phyloP scores from a whole-genome alignment of 2,888 invertebrate genomes.

The Agrypnus murinus region DNA sequence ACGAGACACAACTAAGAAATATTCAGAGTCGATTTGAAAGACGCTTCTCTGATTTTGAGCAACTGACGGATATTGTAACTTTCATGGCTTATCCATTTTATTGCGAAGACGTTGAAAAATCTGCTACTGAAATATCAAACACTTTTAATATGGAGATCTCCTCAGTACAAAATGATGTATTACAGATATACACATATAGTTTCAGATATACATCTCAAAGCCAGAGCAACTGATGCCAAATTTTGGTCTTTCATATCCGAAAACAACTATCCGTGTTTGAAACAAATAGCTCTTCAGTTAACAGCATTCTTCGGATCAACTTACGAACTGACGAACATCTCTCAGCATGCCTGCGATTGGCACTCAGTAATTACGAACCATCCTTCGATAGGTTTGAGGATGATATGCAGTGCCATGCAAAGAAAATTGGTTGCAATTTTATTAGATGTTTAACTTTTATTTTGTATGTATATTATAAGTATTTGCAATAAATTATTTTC shows the following conservation, averaged over 20 bases:
- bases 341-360: too few species aligned
- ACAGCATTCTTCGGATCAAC: conserved; percentile 42
- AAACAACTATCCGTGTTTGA: conserved; percentile 46
- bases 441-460: too few species aligned
- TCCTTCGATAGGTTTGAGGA: too few species aligned
- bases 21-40: conserved; percentile 45
- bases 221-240: conserved; percentile 30
- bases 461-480: too few species aligned
- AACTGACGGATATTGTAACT: conserved; percentile 42
- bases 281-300: conserved; percentile 27
- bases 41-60: conserved; percentile 42
- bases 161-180: conserved; percentile 46
- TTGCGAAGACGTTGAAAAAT: conserved; percentile 45
- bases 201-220: conserved; percentile 49
- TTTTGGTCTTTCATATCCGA: conserved; percentile 44
- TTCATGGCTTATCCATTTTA: conserved; percentile 42
- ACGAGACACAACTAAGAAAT: conserved; percentile 26
- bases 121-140: conserved; percentile 48
- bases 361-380: too few species aligned
- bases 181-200: conserved; percentile 45
- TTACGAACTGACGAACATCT: too few species aligned
- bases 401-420: too few species aligned
- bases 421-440: too few species aligned
- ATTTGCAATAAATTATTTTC: too few species aligned
- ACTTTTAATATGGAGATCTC: conserved; percentile 39